Base-by-base conservation (phyloP, 2,797 vertebrate species). In the Acanthis flammea region DNA sequence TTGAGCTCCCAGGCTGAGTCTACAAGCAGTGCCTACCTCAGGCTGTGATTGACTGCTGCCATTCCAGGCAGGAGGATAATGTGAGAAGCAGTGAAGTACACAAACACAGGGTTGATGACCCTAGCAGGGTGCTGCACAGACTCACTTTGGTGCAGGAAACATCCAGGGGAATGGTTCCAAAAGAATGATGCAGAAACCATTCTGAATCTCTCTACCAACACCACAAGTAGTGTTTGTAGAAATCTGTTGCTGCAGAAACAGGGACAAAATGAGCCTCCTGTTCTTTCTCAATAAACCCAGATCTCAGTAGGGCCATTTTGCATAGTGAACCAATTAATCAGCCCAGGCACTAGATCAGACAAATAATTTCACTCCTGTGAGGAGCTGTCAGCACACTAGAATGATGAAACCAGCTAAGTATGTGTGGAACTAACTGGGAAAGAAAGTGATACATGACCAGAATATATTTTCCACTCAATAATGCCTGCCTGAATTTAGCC, bases 251-350 rank as follows among this genome's bases (percentile, higher is more conserved):
- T 92, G 87, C 53, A 92, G 87, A 77, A 94, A 74, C 6, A 1
- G 47, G 65, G 65, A 68, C 55, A 89, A 94, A 95, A 91, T 68
- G 30, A 89, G 48, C 35, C 45, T 93, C 58, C 33, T 90, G 62
- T 62, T 92, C 90, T 91, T 88, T 57, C 66, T 86, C 85, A 87
- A 77, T 89, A 61, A 89, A 91, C 65, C 60, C 53, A 88, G 78
- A 89, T 50, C 87, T 95, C 6, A 5, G 42, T 86, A 91, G 85
- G 48, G 61, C 53, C 68, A 57, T 94, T 96, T 91, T 96, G 81
- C 91, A 86, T 67, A 86, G 91, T 57, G 68, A 94, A 94, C 22
- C 57, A 87, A 87, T 89, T 96, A 94, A 95, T 95, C 91, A 91
- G 78, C 25, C 44, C 60, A 89, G 78, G 89, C 89, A 79, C 14